These are phyloP conservation scores for Homarus gammarus DNA, from an alignment of 2,888 invertebrate species.

Conservation along the genomic window DNA sequence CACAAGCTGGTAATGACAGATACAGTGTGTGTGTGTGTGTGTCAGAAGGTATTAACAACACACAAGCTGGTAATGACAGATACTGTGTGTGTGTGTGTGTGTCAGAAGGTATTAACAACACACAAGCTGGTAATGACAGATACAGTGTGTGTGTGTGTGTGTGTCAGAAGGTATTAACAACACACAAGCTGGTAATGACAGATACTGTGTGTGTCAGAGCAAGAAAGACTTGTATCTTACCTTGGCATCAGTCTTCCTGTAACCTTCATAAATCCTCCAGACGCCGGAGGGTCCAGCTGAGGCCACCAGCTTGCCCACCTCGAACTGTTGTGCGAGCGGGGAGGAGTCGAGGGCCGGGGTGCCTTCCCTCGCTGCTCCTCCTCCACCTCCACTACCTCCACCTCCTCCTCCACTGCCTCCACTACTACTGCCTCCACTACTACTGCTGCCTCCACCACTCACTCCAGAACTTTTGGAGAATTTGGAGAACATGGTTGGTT, in stretches of 20 bases:
- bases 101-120: no score
- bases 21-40: no score
- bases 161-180: no score
- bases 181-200: no score
- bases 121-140: no score
- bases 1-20: no score
- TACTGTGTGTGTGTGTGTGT: no score
- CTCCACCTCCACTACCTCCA: conserved; percentile 54
- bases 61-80: no score
- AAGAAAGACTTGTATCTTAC: conserved; percentile 85
- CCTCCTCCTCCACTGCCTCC: conserved; percentile 33
- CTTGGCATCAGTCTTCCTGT: conserved; percentile 92
- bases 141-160: no score
- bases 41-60: no score
- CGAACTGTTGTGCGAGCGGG: conserved; percentile 92
- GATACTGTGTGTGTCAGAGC: no score
- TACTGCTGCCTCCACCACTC: not conserved
- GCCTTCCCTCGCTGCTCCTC: conserved; percentile 41
- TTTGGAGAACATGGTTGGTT: conserved; percentile 58
- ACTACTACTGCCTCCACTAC: conserved; percentile 44
- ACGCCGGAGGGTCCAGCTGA: conserved; percentile 92
- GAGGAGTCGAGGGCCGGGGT: conserved; percentile 79
- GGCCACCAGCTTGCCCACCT: conserved; percentile 89
- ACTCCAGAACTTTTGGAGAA: conserved; percentile 38
- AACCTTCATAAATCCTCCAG: conserved; percentile 95